Base-by-base conservation (phyloP, 2,113 vertebrate genomes). In the Poecile atricapillus region DNA sequence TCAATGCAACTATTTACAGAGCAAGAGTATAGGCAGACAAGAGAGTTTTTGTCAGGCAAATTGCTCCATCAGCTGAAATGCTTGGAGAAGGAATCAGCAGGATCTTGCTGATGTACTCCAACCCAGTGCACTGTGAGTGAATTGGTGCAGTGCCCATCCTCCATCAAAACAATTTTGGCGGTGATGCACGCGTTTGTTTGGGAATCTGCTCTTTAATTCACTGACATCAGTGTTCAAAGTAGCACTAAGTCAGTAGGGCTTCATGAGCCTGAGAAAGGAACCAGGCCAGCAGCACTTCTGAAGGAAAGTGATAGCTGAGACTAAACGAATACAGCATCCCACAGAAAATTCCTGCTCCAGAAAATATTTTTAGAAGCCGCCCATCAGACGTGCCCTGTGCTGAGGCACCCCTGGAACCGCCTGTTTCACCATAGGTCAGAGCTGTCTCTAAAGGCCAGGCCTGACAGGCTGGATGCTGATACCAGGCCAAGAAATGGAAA, bases 381-480 rank as follows among this genome's bases (percentile, higher is more conserved):
- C 56, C 47, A 62, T 95, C 90, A 95, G 71, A 52, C 31, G n/a
- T 31, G 91, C 70, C 67, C 30, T 60, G 13, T 15, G 2, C 3
- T 50, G 64, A 94, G 59, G 68, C 47, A 69, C 22, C 43, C 31
- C 12, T 37, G 89, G 74, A 87, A 81, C 37, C 3, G 3, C 49
- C 62, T 85, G 20, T 58, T 94, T 95, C 87, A 67, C 53, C 15
- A 7, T 91, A 97, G 94, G 96, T 97, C 97, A 98, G 53, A 47
- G 82, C 47, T 94, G 52, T 96, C 92, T 97, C 67, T 76, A 97
- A 98, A 98, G 97, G 96, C 93, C 97, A 97, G 23, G 55, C 79
- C 75, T 97, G 96, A 97, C 97, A 96, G 83, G 39, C 53, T 23
- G 71, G 67, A 74, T 94, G 67, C 58, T 94, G 89, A 86, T 67